These are phyloP conservation scores for Trichogramma dendrolimi DNA, from an alignment of 2,888 invertebrate species.

Conservation along the genomic window DNA sequence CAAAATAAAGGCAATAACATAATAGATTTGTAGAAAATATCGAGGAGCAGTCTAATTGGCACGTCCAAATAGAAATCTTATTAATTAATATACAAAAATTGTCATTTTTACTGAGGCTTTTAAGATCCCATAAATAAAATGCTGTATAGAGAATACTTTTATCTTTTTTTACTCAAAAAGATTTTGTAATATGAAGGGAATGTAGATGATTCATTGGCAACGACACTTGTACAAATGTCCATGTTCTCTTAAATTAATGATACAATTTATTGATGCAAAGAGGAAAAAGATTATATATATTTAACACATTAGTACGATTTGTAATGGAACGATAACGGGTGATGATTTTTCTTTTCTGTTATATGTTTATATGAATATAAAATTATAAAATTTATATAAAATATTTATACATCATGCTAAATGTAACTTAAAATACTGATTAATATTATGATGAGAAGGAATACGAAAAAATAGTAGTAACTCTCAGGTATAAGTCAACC, in stretches of 20 bases:
- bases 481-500: constrained; percentile 25
- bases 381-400: constrained; percentile 35
- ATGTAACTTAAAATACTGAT: constrained; percentile 11
- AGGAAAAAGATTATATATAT: constrained; percentile 16
- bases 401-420: too few relatives aligned
- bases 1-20: constrained; percentile 10
- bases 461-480: constrained; percentile 27
- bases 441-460: constrained; percentile 32
- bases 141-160: background rate
- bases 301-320: constrained; percentile 13
- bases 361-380: constrained; percentile 41
- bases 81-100: too few relatives aligned
- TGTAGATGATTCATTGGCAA: constrained; percentile 36
- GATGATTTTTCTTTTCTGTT: constrained; percentile 40
- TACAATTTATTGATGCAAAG: constrained; percentile 24
- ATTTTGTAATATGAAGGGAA: constrained; percentile 19
- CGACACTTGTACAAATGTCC: constrained; percentile 42
- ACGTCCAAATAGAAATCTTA: too few relatives aligned
- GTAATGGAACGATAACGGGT: constrained; percentile 29
- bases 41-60: too few relatives aligned
- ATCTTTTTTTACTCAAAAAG: background rate
- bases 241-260: constrained; percentile 30
- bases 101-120: too few relatives aligned
- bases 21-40: too few relatives aligned
- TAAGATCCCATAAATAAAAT: too few relatives aligned